Evolutionary conservation across 1,140 invertebrate species (phyloP).

Genomic region (Pogonognathellus flavescens): DNA sequence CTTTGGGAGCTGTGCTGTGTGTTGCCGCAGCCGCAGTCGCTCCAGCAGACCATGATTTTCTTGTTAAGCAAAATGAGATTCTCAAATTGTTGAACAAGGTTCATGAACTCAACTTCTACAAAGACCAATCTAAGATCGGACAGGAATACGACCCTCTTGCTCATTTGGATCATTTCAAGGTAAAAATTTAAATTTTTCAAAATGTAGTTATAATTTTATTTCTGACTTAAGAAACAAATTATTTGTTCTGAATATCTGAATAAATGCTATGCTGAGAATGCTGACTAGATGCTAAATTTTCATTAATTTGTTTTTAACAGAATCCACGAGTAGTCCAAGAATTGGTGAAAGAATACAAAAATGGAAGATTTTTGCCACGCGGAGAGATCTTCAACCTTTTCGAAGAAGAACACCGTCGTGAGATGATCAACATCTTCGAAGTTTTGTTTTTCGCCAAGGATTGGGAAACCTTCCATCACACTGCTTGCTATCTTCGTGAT

Average conservation of each 20-base stretch:
- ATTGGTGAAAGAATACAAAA: conserved; percentile 48
- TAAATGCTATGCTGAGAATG: no score
- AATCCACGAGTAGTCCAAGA: conserved; percentile 48
- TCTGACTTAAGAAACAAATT: no score
- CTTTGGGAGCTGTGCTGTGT: conserved; percentile 27
- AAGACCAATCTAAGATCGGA: conserved; percentile 72
- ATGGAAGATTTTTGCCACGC: conserved; percentile 63
- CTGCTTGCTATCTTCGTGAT: conserved; percentile 76
- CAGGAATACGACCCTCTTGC: conserved; percentile 74
- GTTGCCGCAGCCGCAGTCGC: conserved; percentile 16
- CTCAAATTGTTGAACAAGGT: conserved; percentile 77
- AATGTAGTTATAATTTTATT: neutral
- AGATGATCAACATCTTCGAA: conserved; percentile 75
- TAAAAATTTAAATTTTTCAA: conserved; percentile 18
- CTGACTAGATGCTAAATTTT: no score
- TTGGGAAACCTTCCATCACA: conserved; percentile 77
- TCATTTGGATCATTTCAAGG: conserved; percentile 72
- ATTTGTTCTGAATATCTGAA: no score
- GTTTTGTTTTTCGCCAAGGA: conserved; percentile 78
- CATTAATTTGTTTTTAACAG: neutral
- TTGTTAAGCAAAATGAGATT: conserved; percentile 75
- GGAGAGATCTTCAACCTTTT: conserved; percentile 70
- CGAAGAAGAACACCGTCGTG: conserved; percentile 72
- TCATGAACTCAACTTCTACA: conserved; percentile 73
- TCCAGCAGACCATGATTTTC: conserved; percentile 67